Conservation (phyloP, 2,888 invertebrate genomes). For the Chymomyza fuscimana region DNA sequence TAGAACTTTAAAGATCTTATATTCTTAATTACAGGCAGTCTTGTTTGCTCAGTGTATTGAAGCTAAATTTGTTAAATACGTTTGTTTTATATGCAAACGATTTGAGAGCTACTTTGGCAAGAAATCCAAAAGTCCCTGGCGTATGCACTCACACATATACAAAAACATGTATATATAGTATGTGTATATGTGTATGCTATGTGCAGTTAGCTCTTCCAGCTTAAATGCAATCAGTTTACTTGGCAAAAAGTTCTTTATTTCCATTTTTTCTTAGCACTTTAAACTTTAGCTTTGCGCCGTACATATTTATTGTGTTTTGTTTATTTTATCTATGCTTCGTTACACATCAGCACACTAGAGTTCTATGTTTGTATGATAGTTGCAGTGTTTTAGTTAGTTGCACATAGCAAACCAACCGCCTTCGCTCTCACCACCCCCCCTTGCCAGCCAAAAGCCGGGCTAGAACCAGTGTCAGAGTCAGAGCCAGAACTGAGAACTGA, state of each 20-base stretch:
- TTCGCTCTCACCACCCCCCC: not conserved
- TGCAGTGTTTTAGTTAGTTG: slow-evolving; percentile 58
- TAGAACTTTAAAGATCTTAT: too few relatives aligned
- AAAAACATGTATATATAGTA: not conserved
- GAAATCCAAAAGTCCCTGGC: too few relatives aligned
- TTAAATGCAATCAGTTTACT: slow-evolving; percentile 59
- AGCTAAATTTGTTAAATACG: too few relatives aligned
- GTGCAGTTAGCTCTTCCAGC: slow-evolving; percentile 23
- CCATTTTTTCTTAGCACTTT: slow-evolving; percentile 68
- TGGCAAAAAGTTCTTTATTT: slow-evolving; percentile 45
- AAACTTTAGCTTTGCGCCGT: slow-evolving; percentile 51
- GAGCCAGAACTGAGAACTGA: not conserved
- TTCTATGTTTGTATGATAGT: slow-evolving; percentile 36
- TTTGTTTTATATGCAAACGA: too few relatives aligned
- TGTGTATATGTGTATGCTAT: not conserved
- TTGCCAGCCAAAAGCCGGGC: not conserved
- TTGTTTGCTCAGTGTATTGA: too few relatives aligned
- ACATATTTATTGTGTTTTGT: slow-evolving; percentile 57
- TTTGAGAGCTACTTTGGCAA: too few relatives aligned
- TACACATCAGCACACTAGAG: slow-evolving; percentile 59
- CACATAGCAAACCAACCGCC: slow-evolving; percentile 6
- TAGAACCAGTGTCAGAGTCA: not conserved
- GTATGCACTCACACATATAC: too few relatives aligned
- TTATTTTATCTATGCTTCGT: slow-evolving; percentile 75
- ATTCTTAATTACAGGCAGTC: too few relatives aligned